A percentile compares a stretch with the other conserved stretches of the same genome.
Evolutionary conservation across 2,888 invertebrate species (phyloP).

Genomic region (Resseliella maxima): DNA sequence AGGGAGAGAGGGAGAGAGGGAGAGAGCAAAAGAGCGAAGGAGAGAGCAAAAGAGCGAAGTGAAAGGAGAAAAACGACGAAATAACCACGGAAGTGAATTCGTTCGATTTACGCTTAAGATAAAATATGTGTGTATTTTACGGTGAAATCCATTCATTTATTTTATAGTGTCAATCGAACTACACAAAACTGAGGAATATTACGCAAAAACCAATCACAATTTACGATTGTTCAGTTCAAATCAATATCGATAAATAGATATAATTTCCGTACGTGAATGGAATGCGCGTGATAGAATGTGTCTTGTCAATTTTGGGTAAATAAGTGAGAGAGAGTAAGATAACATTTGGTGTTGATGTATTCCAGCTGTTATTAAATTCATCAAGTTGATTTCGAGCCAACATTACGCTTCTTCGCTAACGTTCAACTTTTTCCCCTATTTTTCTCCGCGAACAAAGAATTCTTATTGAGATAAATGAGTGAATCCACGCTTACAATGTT

Average conservation of each 20-base stretch:
- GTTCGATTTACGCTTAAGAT: not conserved
- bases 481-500: not conserved
- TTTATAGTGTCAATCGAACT: too few species aligned
- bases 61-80: not conserved
- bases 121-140: too few species aligned
- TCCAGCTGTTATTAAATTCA: too few species aligned
- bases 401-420: not conserved
- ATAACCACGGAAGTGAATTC: not conserved
- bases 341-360: too few species aligned
- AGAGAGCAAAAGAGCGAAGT: not conserved
- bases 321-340: not conserved
- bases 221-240: conserved; percentile 31
- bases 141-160: too few species aligned
- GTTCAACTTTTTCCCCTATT: not conserved
- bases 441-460: not conserved
- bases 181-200: not conserved
- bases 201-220: conserved; percentile 42
- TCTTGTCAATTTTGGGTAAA: not conserved
- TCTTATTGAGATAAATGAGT: conserved; percentile 25
- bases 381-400: too few species aligned
- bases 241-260: conserved; percentile 50
- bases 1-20: not conserved
- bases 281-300: not conserved
- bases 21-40: not conserved
- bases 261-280: not conserved